Evolutionary conservation across 2,888 invertebrate genomes (phyloP).

Genomic region (Patella ulyssiponensis): DNA sequence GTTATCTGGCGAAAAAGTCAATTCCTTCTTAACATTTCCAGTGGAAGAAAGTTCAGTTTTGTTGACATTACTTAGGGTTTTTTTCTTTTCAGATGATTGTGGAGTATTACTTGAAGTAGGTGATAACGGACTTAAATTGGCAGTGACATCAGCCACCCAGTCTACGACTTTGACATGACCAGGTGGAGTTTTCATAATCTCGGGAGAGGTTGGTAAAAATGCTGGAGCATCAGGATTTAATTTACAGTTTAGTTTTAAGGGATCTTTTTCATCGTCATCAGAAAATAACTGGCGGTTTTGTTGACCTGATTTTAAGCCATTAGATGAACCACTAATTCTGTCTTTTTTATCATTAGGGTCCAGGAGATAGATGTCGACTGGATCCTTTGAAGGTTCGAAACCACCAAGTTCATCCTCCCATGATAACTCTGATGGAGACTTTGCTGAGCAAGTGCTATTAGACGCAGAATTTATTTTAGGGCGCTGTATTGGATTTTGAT

Average conservation of each 20-base stretch:
- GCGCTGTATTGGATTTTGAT: slow-evolving; percentile 30
- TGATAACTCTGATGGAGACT: slow-evolving; percentile 24
- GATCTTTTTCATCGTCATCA: slow-evolving; percentile 25
- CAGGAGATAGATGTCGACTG: not conserved
- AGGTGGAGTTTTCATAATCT: slow-evolving; percentile 53
- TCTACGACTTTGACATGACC: slow-evolving; percentile 51
- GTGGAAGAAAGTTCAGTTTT: not conserved
- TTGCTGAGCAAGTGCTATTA: slow-evolving; percentile 7
- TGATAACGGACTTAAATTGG: slow-evolving; percentile 29
- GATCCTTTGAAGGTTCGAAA: not conserved
- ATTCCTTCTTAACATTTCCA: not conserved
- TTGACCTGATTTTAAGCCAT: not conserved
- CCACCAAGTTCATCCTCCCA: slow-evolving; percentile 20
- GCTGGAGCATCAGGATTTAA: slow-evolving; percentile 63
- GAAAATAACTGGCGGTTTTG: not conserved
- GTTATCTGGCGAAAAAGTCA: not conserved
- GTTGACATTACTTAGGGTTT: not conserved
- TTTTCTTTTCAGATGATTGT: not conserved
- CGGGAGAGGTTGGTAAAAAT: slow-evolving; percentile 57
- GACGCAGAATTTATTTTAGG: slow-evolving; percentile 10
- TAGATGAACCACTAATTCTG: not conserved
- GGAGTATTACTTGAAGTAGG: slow-evolving; percentile 21
- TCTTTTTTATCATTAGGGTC: not conserved
- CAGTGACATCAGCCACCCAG: slow-evolving; percentile 44
- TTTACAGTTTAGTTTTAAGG: slow-evolving; percentile 44